Evolutionary conservation across 2,888 invertebrate species (phyloP).

Genomic region (Tanaodytes sp.): DNA sequence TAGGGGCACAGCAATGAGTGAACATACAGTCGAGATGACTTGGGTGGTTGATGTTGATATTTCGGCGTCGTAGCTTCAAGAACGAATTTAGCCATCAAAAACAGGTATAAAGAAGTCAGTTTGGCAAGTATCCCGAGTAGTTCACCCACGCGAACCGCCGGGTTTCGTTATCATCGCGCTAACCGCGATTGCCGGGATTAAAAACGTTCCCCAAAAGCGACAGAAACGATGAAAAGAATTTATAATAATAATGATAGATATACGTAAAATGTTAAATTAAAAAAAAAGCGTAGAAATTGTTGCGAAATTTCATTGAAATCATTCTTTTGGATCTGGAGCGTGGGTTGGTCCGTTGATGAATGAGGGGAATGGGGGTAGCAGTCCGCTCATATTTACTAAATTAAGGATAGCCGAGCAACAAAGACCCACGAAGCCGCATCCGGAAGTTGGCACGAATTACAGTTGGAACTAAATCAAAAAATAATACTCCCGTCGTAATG

Average conservation of each 20-base stretch:
- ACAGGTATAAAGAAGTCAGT: conserved; percentile 44
- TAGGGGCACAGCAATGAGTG: no score
- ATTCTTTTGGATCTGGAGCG: no score
- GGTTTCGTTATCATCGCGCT: no score
- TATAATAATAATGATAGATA: no score
- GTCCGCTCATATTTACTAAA: conserved; percentile 70
- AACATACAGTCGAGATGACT: no score
- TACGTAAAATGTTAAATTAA: no score
- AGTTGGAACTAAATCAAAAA: conserved; percentile 64
- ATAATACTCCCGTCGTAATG: conserved; percentile 67
- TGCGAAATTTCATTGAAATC: no score
- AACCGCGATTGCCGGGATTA: no score
- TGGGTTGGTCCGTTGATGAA: no score
- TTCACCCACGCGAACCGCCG: conserved; percentile 52
- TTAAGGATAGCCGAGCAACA: conserved; percentile 64
- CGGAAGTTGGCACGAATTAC: conserved; percentile 35
- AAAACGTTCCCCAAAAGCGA: no score
- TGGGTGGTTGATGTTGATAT: conserved; percentile 29
- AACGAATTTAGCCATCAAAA: conserved; percentile 27
- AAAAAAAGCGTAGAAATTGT: no score
- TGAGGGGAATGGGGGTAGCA: conserved; percentile 54
- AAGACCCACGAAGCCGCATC: conserved; percentile 50
- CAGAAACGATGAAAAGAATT: no score
- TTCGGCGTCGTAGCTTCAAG: conserved; percentile 21
- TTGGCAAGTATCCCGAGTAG: conserved; percentile 53